Evolutionary conservation across 2,888 invertebrate species (phyloP), one percentile per base, ranked within the genome.

Genomic region (Calephelis perditalis): DNA sequence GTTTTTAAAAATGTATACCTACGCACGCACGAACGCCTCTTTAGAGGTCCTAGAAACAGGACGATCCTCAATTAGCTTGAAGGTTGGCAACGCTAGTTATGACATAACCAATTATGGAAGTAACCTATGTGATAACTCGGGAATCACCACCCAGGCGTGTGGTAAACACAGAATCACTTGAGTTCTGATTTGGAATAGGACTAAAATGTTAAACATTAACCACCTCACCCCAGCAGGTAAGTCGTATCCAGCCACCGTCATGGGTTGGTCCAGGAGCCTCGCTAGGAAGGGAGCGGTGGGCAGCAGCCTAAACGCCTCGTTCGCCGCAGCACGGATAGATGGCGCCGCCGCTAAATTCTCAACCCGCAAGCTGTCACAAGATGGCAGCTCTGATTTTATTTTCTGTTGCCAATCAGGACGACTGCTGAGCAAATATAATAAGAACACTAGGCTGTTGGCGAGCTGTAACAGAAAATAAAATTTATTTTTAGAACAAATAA

Each of bases 211-310:
- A 4, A 40, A 40, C 40, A 40, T 40, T 63, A 63, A 58, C 55
- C 56, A 65, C 76, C 92, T 92, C 80, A 96, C 96, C 77, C 96
- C 96, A 60, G 94, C 91, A 58, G 93, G 92, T 10, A 97, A 74
- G 61, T 91, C 87, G 75, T 96, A 94, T 6, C 94, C 95, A 40
- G 92, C 93, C 15, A 96, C 84, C 57, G 92, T 92, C 83, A 95
- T 91, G 45, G 96, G 94, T 59, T 93, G 85, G 69, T 96, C 96
- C 52, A 95, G 79, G 58, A 97, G 92, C 65, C 97, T 91, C 0
- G 96, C 96, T 61, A 97, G 84, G 71, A 95, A 95, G 7, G 95
- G 95, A 0, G 96, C 95, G 0, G 96, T 96, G 0, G 97, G 97
- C 52, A 94, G 78, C 60, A 95, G 77, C 75, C 95, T 87, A 74